phyloP scores from a whole-genome alignment of 2,888 invertebrate species.

The Epistrophella euchroma region DNA sequence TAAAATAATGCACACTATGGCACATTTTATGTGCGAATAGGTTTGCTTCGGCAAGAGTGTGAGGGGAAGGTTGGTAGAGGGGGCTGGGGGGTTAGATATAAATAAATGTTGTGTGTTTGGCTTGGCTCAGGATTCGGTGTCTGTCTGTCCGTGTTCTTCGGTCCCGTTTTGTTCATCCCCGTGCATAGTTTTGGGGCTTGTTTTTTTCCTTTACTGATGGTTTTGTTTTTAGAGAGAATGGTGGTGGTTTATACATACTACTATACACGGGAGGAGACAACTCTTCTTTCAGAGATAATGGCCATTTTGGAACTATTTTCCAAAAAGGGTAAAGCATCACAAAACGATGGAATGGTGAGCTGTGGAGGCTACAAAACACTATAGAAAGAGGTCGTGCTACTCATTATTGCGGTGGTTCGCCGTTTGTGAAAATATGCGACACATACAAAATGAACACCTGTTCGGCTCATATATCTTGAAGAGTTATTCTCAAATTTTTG shows the following conservation, averaged over 20 bases:
- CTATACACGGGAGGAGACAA: slow-evolving; percentile 33
- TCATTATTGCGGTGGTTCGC: slow-evolving; percentile 69
- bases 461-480: slow-evolving; percentile 84
- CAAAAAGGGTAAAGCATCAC: slow-evolving; percentile 16
- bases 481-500: slow-evolving; percentile 84
- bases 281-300: slow-evolving; percentile 65
- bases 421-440: slow-evolving; percentile 66
- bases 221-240: slow-evolving; percentile 39
- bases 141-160: slow-evolving; percentile 45
- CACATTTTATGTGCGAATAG: slow-evolving; percentile 84
- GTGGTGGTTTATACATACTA: slow-evolving; percentile 6
- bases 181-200: slow-evolving; percentile 59
- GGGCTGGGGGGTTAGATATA: slow-evolving; percentile 36
- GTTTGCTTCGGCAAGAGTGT: slow-evolving; percentile 77
- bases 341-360: not conserved
- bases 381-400: slow-evolving; percentile 60
- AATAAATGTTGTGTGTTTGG: slow-evolving; percentile 73
- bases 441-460: slow-evolving; percentile 81
- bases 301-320: slow-evolving; percentile 62
- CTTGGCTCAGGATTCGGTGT: slow-evolving; percentile 54
- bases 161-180: slow-evolving; percentile 42
- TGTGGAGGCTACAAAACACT: not conserved
- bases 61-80: not conserved
- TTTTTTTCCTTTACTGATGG: slow-evolving; percentile 18
- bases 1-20: slow-evolving; percentile 84